phyloP scores from a whole-genome alignment of 2,113 vertebrate species.

The Trichomycterus rosablanca region DNA sequence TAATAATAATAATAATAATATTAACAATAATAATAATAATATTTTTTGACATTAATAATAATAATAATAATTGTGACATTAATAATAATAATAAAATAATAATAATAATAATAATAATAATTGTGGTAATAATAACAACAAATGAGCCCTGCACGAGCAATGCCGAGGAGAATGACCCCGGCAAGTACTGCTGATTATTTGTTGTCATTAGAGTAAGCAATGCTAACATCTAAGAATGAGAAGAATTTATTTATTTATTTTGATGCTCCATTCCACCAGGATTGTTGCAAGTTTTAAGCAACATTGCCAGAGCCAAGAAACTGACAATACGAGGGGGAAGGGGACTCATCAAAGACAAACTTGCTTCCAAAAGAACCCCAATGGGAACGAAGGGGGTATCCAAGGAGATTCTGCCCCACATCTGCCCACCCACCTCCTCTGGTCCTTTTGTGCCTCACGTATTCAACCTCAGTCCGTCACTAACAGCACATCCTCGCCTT shows the following conservation, averaged over 20 bases:
- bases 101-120: too few relatives aligned
- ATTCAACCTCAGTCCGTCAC: slow-evolving; percentile 32
- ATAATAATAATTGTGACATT: too few relatives aligned
- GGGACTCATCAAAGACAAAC: slow-evolving; percentile 56
- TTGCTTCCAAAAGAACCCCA: slow-evolving; percentile 52
- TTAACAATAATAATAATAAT: too few relatives aligned
- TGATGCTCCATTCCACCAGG: too few relatives aligned
- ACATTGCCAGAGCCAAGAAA: slow-evolving; percentile 56
- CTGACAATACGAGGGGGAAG: slow-evolving; percentile 61
- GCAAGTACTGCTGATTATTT: slow-evolving; percentile 6
- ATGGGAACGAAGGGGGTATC: slow-evolving; percentile 28
- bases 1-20: too few relatives aligned
- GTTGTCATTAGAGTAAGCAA: slow-evolving; percentile 28
- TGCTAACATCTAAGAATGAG: slow-evolving; percentile 32
- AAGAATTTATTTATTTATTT: too few relatives aligned
- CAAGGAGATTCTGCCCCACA: slow-evolving; percentile 35
- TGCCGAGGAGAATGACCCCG: slow-evolving; percentile 1
- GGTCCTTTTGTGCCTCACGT: slow-evolving; percentile 31
- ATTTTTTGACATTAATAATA: too few relatives aligned
- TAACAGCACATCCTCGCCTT: slow-evolving; percentile 32
- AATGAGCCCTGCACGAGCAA: slow-evolving; percentile 18
- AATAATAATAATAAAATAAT: too few relatives aligned
- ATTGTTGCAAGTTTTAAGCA: neutral
- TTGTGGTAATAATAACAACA: too few relatives aligned
- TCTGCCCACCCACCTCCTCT: slow-evolving; percentile 21